Evolutionary conservation across 2,113 vertebrate species (phyloP), one percentile per base, ranked within the genome.

Genomic region (Alethe diademata): DNA sequence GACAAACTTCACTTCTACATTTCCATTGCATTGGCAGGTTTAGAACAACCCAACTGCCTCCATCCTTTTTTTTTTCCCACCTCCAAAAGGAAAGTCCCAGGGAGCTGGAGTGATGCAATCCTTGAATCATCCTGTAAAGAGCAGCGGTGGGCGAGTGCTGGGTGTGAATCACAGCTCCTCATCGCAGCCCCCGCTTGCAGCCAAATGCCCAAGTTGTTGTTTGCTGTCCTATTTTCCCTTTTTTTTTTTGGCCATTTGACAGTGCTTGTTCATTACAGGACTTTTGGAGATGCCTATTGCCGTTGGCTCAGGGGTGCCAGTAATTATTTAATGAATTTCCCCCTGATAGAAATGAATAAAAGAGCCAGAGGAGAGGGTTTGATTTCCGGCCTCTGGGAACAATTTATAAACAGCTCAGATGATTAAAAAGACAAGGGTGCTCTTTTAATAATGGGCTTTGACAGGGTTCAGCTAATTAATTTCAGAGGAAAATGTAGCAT

Each of bases 381-480:
- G 67, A 74, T 88, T 96, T 91, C 47, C 70, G 74, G 45, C 75
- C 92, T 70, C 75, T 47, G 71, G 79, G 65, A 88, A 53, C 0
- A 0, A 65, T 84, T 86, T 79, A 6, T 53, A 67, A 91, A 79
- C 61, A 92, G 61, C 67, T 76, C 50, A 2, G 78, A 66, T 89
- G 83, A 96, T 96, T 94, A 81, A 96, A 86, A 78, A 91, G 74
- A 47, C 13, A 2, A 90, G 53, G 38, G 80, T n/a, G 73, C 70
- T 81, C 72, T 88, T 82, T 84, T 93, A 96, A 88, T 79, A 91
- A 91, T 58, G 69, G 54, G 19, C 28, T 92, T 90, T 92, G 71
- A 82, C 81, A 87, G 91, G 73, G 82, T 82, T 65, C 84, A 79
- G 86, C 58, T 90, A 92, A 91, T 86, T 93, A 78, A 71, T 69